phyloP scores from a whole-genome alignment of 2,888 invertebrate genomes.

The Cantharis lateralis region DNA sequence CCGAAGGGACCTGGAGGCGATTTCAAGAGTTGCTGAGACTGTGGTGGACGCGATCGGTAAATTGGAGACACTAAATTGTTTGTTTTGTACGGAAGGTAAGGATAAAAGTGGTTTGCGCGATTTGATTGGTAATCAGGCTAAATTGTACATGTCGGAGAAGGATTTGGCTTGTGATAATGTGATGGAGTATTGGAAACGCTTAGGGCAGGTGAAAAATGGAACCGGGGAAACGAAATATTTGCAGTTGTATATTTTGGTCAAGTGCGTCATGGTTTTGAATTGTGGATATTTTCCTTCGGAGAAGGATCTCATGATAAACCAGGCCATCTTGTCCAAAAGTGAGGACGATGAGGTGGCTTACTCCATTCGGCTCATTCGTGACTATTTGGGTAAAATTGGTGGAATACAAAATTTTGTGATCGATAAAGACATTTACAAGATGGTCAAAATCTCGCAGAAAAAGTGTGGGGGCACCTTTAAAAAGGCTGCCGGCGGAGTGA shows the following conservation, averaged over 20 bases:
- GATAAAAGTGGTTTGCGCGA: constrained; percentile 14
- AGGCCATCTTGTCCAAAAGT: neutral
- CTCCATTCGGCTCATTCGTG: constrained; percentile 8
- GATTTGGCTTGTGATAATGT: constrained; percentile 3
- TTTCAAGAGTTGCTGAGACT: constrained; percentile 3
- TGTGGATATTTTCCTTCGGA: constrained; percentile 11
- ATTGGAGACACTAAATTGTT: constrained; percentile 16
- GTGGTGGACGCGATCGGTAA: constrained; percentile 12
- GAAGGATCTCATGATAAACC: neutral
- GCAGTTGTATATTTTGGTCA: constrained; percentile 12
- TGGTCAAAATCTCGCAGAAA: constrained; percentile 17
- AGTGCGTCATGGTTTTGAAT: constrained; percentile 18
- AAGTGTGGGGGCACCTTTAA: constrained; percentile 7
- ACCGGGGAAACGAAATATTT: constrained; percentile 15
- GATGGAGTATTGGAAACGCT: constrained; percentile 14
- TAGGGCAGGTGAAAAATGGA: constrained; percentile 10
- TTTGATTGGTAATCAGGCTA: constrained; percentile 14
- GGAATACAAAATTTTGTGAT: constrained; percentile 12
- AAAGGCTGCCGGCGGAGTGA: constrained; percentile 2
- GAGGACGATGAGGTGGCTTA: constrained; percentile 6
- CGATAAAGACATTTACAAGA: constrained; percentile 13
- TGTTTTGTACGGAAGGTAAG: constrained; percentile 23
- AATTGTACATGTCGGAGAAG: constrained; percentile 16
- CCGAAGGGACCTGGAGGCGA: constrained; percentile 10
- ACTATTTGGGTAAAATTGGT: constrained; percentile 13